Evolutionary conservation across 2,797 vertebrate genomes (phyloP).

Genomic region (Micrastur ruficollis): DNA sequence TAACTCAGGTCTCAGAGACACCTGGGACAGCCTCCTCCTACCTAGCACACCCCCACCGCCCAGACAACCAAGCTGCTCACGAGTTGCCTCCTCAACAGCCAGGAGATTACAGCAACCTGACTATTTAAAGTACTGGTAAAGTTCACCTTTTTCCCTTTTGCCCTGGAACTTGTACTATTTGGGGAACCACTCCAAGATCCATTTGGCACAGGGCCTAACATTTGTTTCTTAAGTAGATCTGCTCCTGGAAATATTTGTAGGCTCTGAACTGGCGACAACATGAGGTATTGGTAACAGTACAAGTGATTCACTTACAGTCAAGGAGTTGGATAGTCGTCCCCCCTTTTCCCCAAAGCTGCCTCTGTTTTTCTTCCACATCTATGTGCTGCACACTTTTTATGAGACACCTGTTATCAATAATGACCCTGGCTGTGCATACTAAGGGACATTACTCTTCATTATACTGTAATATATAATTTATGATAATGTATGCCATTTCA

Average conservation of each 20-base stretch:
- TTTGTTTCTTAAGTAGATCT: not conserved
- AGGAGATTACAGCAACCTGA: not conserved
- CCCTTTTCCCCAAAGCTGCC: not conserved
- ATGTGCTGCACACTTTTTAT: not conserved
- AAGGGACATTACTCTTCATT: not conserved
- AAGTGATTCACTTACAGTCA: not conserved
- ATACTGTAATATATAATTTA: not conserved
- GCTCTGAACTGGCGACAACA: not conserved
- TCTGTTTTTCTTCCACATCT: not conserved
- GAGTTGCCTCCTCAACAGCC: accelerated
- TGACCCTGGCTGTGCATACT: not conserved
- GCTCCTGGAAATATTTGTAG: not conserved
- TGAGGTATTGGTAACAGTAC: not conserved
- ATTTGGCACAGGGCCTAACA: accelerated
- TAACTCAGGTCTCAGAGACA: not conserved
- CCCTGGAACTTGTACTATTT: not conserved
- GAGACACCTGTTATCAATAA: not conserved
- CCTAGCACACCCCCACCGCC: not conserved
- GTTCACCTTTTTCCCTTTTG: not conserved
- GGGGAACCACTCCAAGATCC: not conserved
- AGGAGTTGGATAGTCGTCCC: accelerated
- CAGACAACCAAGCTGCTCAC: not conserved
- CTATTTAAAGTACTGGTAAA: not conserved
- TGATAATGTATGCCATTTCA: not conserved
- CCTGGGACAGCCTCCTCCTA: not conserved